Evolutionary conservation across 2,888 invertebrate genomes (phyloP).

Genomic region (Temnothorax rugatulus): DNA sequence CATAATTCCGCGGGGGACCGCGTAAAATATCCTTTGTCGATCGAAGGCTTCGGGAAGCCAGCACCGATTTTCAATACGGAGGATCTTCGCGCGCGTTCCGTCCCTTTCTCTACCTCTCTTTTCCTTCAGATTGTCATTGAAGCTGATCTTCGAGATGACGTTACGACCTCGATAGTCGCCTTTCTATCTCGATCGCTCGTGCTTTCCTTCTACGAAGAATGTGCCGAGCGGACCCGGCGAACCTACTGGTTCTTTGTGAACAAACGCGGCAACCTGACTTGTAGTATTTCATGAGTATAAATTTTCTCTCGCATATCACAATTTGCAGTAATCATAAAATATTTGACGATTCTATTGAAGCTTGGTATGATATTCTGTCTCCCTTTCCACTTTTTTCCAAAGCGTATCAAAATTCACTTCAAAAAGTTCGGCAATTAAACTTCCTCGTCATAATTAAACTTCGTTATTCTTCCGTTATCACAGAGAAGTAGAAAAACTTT

Average conservation of each 20-base stretch:
- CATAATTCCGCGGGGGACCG: background rate
- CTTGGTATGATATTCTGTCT: background rate
- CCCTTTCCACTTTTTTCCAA: background rate
- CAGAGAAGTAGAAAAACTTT: background rate
- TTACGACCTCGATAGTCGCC: constrained; percentile 39
- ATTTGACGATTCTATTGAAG: background rate
- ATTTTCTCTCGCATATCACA: constrained; percentile 18
- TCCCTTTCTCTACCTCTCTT: background rate
- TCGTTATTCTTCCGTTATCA: background rate
- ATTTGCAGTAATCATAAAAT: background rate
- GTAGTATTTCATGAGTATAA: background rate
- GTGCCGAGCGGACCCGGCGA: background rate
- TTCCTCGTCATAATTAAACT: background rate
- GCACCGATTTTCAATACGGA: background rate
- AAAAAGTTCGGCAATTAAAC: background rate
- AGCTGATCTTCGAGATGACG: constrained; percentile 21
- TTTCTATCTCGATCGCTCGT: constrained; percentile 50
- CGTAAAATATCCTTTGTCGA: background rate
- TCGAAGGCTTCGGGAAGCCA: background rate
- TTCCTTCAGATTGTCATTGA: constrained; percentile 16
- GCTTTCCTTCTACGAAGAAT: constrained; percentile 37
- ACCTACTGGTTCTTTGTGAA: constrained; percentile 1
- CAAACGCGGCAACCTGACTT: constrained; percentile 19
- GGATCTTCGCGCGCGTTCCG: background rate
- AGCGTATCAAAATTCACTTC: background rate